Evolutionary conservation across 2,888 invertebrate genomes (phyloP).

Genomic region (Quadriops clusia): DNA sequence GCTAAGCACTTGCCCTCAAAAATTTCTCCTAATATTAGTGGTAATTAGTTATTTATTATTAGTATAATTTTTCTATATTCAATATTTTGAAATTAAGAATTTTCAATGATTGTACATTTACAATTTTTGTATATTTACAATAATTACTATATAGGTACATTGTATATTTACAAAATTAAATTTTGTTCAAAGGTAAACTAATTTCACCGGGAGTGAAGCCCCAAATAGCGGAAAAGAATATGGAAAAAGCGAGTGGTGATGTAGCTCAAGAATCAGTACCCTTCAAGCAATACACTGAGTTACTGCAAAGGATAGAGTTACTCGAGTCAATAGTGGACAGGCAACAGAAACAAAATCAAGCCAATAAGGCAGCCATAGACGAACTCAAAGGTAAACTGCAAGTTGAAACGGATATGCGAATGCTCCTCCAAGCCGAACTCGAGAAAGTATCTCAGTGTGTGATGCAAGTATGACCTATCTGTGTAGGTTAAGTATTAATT

Average conservation of each 20-base stretch:
- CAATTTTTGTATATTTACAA: too few relatives aligned
- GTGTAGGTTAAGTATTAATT: too few relatives aligned
- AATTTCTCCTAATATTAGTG: conserved; percentile 8
- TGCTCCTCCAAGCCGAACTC: conserved; percentile 50
- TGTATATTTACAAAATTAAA: too few relatives aligned
- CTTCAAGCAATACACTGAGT: conserved; percentile 28
- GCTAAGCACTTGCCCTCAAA: conserved; percentile 5
- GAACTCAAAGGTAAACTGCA: conserved; percentile 50
- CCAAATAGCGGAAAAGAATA: conserved; percentile 12
- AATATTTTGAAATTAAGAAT: too few relatives aligned
- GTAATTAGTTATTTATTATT: too few relatives aligned
- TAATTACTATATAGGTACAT: too few relatives aligned
- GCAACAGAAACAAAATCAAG: conserved; percentile 45
- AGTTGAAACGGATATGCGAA: conserved; percentile 51
- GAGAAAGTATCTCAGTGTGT: conserved; percentile 60
- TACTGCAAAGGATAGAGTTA: conserved; percentile 40
- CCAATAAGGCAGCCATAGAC: conserved; percentile 49
- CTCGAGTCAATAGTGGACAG: conserved; percentile 47
- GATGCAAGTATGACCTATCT: conserved; percentile 49
- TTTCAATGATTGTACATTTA: too few relatives aligned
- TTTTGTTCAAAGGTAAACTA: too few relatives aligned
- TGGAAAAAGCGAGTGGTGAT: conserved; percentile 9
- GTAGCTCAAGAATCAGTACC: conserved; percentile 15
- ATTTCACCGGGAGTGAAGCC: conserved; percentile 13
- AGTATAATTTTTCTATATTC: too few relatives aligned